Percentiles rank a stretch among this genome's conserved stretches.
phyloP scores from a whole-genome alignment of 2,888 invertebrate genomes.

The Ferrisia virgata region DNA sequence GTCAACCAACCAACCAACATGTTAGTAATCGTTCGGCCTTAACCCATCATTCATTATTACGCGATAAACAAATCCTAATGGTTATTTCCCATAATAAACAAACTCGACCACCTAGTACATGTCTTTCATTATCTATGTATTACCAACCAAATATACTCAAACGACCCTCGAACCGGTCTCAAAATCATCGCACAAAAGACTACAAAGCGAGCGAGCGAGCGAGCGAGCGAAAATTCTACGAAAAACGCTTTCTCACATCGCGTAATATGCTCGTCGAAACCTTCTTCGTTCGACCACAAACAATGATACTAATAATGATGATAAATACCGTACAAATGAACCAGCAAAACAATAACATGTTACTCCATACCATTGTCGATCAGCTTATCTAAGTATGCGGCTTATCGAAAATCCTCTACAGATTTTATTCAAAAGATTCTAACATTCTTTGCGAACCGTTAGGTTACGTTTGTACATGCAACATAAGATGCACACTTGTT shows the following conservation, averaged over 20 bases:
- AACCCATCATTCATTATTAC: background rate
- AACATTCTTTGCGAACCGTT: background rate
- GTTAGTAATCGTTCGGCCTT: background rate
- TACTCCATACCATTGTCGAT: background rate
- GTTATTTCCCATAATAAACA: background rate
- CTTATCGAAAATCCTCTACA: background rate
- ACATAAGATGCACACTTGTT: too few relatives aligned
- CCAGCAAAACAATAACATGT: background rate
- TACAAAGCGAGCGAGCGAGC: too few relatives aligned
- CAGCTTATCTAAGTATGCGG: background rate
- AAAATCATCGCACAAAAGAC: background rate
- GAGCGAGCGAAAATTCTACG: conserved; percentile 10
- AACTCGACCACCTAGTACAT: background rate
- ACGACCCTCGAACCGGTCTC: conserved; percentile 13
- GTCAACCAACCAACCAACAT: background rate
- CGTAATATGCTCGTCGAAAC: background rate
- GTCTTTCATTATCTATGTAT: background rate
- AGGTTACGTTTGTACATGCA: background rate
- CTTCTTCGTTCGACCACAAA: background rate
- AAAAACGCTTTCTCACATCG: background rate
- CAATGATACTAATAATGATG: too few relatives aligned
- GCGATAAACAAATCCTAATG: background rate
- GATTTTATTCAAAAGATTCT: background rate
- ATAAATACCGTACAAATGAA: background rate
- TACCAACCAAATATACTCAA: background rate